Percentiles rank a stretch among this genome's conserved stretches.
These are phyloP conservation scores for Dolichoris vasculosae DNA, from an alignment of 1,140 invertebrate species.

Conservation along the genomic window DNA sequence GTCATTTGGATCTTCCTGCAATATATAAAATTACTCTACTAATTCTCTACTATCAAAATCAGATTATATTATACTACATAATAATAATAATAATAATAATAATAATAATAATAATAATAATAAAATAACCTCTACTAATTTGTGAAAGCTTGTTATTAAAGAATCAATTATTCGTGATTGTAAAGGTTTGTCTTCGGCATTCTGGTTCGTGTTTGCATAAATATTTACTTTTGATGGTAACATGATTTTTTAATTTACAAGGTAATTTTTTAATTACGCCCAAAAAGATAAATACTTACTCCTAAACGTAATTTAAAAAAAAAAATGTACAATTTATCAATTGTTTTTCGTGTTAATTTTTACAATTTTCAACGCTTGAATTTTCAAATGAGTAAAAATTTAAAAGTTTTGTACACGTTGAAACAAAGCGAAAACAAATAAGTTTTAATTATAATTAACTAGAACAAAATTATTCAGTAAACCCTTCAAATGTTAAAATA, in stretches of 20 bases:
- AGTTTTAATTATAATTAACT: no score
- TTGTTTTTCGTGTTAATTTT: slow-evolving; percentile 20
- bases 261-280: not conserved
- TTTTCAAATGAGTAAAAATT: not conserved
- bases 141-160: slow-evolving; percentile 44
- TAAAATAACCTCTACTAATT: slow-evolving; percentile 47
- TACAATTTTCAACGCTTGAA: not conserved
- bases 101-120: not conserved
- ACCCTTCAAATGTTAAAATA: no score
- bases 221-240: slow-evolving; percentile 22
- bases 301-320: not conserved
- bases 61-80: not conserved
- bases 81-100: not conserved
- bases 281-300: no score
- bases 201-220: slow-evolving; percentile 19
- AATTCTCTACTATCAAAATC: not conserved
- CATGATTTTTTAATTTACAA: slow-evolving; percentile 1
- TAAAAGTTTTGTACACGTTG: not conserved
- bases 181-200: slow-evolving; percentile 10
- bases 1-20: slow-evolving; percentile 51
- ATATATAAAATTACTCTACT: slow-evolving; percentile 14
- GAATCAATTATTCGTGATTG: slow-evolving; percentile 46
- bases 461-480: no score
- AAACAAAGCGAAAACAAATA: no score
- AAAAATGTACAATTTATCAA: not conserved